These are phyloP conservation scores for Proisotoma minuta DNA, from an alignment of 2,888 invertebrate species.

Conservation along the genomic window DNA sequence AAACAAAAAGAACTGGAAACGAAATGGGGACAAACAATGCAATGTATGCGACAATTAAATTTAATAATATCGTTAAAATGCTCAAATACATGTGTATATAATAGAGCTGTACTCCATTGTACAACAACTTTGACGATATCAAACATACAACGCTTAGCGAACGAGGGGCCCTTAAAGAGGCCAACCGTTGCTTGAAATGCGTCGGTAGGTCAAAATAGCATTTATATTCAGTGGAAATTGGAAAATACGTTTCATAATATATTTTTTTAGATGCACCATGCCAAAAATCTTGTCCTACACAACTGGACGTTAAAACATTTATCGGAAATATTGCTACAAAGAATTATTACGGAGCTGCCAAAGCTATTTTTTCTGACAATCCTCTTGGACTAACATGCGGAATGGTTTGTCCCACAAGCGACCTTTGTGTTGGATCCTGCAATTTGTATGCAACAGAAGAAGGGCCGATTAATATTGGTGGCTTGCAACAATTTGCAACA, in stretches of 20 bases:
- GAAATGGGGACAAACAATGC: slow-evolving; percentile 80
- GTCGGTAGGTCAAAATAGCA: slow-evolving; percentile 58
- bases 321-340: slow-evolving; percentile 94
- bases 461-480: slow-evolving; percentile 97
- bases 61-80: background rate
- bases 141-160: slow-evolving; percentile 97
- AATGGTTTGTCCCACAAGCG: slow-evolving; percentile 86
- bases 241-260: background rate
- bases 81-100: background rate
- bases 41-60: slow-evolving; percentile 57
- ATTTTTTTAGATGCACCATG: slow-evolving; percentile 77
- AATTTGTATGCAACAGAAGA: slow-evolving; percentile 94
- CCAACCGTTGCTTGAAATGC: slow-evolving; percentile 82
- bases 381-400: slow-evolving; percentile 91
- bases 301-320: slow-evolving; percentile 92
- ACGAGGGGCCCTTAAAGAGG: slow-evolving; percentile 84
- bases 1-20: slow-evolving; percentile 90
- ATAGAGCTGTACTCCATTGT: slow-evolving; percentile 63
- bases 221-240: background rate
- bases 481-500: slow-evolving; percentile 94
- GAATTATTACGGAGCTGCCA: slow-evolving; percentile 97
- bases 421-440: slow-evolving; percentile 96
- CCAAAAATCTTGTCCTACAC: slow-evolving; percentile 97
- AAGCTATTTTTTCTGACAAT: slow-evolving; percentile 93
- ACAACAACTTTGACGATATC: slow-evolving; percentile 91